Evolutionary conservation across 2,888 invertebrate species (phyloP).

Genomic region (Lepidonotus clava): DNA sequence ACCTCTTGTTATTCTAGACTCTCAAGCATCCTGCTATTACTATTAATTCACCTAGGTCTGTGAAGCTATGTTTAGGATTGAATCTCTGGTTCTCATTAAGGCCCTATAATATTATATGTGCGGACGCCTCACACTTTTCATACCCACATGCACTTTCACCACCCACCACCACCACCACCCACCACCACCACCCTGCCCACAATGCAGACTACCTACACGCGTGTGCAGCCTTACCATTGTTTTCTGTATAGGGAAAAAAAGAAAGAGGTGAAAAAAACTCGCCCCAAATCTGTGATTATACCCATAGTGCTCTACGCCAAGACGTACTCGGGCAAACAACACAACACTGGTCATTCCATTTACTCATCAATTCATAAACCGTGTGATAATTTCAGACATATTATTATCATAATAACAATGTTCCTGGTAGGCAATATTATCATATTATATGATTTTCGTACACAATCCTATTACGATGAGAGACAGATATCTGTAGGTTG

Average conservation of each 20-base stretch:
- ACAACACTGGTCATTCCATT: constrained; percentile 17
- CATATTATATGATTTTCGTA: too few species aligned
- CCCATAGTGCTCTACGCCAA: neutral
- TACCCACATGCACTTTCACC: neutral
- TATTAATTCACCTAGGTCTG: too few species aligned
- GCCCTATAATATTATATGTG: neutral
- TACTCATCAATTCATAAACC: neutral
- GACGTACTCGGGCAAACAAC: neutral
- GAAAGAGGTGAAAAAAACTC: too few species aligned
- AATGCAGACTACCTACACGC: too few species aligned
- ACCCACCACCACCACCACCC: too few species aligned
- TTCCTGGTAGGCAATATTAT: neutral
- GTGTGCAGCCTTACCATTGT: neutral
- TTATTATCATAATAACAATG: neutral
- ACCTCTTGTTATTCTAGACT: too few species aligned
- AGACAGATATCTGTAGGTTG: too few species aligned
- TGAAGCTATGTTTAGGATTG: too few species aligned
- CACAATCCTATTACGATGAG: too few species aligned
- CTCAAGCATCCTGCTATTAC: too few species aligned
- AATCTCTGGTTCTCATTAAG: too few species aligned
- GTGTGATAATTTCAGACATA: neutral
- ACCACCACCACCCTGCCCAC: too few species aligned
- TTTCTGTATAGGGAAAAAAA: neutral
- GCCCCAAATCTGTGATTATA: neutral
- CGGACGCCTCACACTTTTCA: neutral